Conservation (phyloP, 2,888 invertebrate genomes). For the Diarsia rubi region DNA sequence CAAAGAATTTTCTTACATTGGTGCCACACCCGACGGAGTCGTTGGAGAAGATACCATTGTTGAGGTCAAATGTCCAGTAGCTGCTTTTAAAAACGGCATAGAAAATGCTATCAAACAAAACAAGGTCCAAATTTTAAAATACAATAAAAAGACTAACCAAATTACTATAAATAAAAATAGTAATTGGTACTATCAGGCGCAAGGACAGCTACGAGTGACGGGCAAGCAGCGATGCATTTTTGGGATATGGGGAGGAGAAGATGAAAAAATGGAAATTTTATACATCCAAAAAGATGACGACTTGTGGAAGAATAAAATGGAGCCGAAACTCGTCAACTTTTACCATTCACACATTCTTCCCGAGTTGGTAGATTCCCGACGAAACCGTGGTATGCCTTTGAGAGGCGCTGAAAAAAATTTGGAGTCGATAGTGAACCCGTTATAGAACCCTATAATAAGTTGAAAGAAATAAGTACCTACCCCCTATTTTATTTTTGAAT, state of each 20-base stretch:
- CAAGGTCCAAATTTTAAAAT: slow-evolving; percentile 2
- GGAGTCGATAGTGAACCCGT: too few species aligned
- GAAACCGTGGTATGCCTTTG: too few species aligned
- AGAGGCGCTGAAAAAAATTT: too few species aligned
- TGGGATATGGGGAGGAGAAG: slow-evolving; percentile 1
- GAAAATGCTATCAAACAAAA: slow-evolving; percentile 9
- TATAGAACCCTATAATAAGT: too few species aligned
- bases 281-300: slow-evolving; percentile 10
- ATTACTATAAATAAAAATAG: slow-evolving; percentile 9
- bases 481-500: too few species aligned
- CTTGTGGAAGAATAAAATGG: slow-evolving; percentile 5
- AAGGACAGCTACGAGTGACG: slow-evolving; percentile 11
- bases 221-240: slow-evolving; percentile 17
- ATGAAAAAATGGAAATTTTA: not conserved
- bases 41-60: slow-evolving; percentile 2
- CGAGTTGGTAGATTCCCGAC: too few species aligned
- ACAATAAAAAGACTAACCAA: slow-evolving; percentile 6
- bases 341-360: too few species aligned
- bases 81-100: slow-evolving; percentile 15
- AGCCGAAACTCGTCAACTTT: not conserved
- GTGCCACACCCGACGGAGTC: slow-evolving; percentile 2
- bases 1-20: slow-evolving; percentile 5
- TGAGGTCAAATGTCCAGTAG: slow-evolving; percentile 18
- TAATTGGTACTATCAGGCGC: slow-evolving; percentile 14
- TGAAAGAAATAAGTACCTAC: too few species aligned